These are phyloP conservation scores for Herpetotheres cachinnans DNA, from an alignment of 2,113 vertebrate genomes.

Conservation along the genomic window DNA sequence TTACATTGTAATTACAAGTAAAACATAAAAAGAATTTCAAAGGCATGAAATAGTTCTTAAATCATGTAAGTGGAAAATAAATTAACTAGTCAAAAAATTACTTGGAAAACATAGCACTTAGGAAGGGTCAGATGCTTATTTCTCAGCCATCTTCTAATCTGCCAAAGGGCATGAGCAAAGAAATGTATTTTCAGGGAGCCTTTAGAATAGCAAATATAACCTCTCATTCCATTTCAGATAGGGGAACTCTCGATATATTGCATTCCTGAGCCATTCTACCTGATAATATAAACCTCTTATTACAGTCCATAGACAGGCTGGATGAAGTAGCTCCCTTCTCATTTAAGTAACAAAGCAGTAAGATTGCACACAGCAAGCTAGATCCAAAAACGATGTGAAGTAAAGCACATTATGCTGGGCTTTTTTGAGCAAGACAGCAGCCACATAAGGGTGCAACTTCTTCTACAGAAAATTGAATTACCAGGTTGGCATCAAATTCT, in stretches of 20 bases:
- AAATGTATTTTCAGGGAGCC: neutral
- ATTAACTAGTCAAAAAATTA: neutral
- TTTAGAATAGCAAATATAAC: neutral
- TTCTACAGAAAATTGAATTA: neutral
- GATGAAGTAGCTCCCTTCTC: neutral
- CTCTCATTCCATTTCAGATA: neutral
- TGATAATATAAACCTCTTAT: neutral
- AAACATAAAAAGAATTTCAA: neutral
- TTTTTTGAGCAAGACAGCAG: neutral
- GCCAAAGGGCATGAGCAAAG: neutral
- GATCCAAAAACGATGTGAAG: neutral
- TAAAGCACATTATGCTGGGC: neutral
- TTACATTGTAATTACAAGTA: neutral
- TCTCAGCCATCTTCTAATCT: neutral
- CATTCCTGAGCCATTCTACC: neutral
- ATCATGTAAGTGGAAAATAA: neutral
- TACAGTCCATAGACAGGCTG: neutral
- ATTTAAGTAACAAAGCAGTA: neutral
- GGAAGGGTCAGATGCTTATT: neutral
- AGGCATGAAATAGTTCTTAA: neutral
- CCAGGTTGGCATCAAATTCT: neutral
- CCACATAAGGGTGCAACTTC: neutral
- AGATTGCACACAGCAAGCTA: neutral
- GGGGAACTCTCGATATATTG: neutral
- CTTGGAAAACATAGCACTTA: neutral